Base-by-base conservation (phyloP, 1,140 invertebrate species). In the Hylaeus anthracinus region DNA sequence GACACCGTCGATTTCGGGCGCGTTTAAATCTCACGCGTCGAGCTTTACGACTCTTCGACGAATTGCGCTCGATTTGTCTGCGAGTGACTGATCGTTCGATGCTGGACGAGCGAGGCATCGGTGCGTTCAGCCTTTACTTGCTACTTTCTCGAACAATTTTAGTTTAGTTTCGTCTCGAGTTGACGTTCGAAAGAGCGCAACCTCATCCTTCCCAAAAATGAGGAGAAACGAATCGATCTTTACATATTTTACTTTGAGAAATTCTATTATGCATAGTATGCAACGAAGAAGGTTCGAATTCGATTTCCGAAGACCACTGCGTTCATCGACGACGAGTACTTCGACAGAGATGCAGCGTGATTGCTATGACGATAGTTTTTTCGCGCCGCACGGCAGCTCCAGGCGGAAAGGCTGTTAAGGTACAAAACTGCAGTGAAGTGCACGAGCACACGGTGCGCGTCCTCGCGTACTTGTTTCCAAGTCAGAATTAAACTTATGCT, bases 401-500 rank as follows among this genome's bases (percentile, higher is more conserved):
- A 43, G 10, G 14, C 55, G 14, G 51, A 51, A 9, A 10, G 51
- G 8, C 1, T 8, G 71, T 66, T 45, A 37, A 37, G 14, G 56
- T 45, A 51, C 48, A 45, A 45, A 45, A 37, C 39, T 43, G 63
- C 53, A 43, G 37, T 43, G 3, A 67, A 67, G n/a, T 37, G 45
- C 45, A 51, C 45, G 10, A 53, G 45, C n/a, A 37, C n/a, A 26
- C 45, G 12, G n/a, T 8, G 8, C 43, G 39, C 6, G 53, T 60
- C 64, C 8, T 74, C 4, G 64, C 41, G 45, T 75, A 55, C 64
- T 75, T 75, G 55, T 80, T 80, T 45, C 43, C 51, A 53, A 75
- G 72, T 77, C 80, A 75, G 79, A 86, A 85, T 86, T 81, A 72
- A 61, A 85, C 74, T 82, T 69, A 84, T 78, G 80, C 72, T 74